These are phyloP conservation scores for Sminthopsis crassicaudata DNA, from an alignment of 2,113 vertebrate genomes.

Conservation along the genomic window DNA sequence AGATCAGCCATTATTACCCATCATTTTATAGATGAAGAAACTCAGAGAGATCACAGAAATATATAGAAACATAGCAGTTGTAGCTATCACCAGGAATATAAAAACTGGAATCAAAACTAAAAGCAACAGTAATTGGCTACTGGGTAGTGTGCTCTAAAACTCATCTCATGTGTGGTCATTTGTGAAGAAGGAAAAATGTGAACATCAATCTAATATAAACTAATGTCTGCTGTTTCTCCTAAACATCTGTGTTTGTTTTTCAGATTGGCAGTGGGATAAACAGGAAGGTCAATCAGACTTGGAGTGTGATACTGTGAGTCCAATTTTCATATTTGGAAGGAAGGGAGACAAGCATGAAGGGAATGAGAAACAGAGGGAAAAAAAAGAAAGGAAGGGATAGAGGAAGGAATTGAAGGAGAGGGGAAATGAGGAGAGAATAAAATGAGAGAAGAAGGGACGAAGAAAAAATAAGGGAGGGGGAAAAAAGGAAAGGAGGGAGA, in stretches of 20 bases:
- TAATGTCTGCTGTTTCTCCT: background rate
- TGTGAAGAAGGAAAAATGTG: constrained; percentile 6
- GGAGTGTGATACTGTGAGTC: constrained; percentile 31
- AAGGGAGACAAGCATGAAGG: background rate
- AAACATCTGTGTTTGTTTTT: constrained; percentile 57
- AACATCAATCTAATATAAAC: constrained; percentile 22
- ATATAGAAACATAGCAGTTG: background rate
- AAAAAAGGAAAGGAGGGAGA: background rate
- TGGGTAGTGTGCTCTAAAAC: constrained; percentile 24
- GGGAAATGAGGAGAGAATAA: no score
- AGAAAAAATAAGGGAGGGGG: no score
- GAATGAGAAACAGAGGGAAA: no score
- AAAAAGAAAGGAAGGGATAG: no score
- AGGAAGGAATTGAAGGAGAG: no score
- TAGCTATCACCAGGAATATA: constrained; percentile 39
- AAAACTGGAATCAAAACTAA: constrained; percentile 32
- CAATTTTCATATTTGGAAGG: constrained; percentile 48
- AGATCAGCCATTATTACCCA: background rate
- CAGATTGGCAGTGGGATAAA: constrained; percentile 43
- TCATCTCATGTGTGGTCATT: background rate
- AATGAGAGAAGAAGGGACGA: no score
- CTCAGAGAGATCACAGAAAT: background rate
- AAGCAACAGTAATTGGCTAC: background rate
- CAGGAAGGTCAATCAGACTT: constrained; percentile 55
- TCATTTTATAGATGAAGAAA: background rate